phyloP scores from a whole-genome alignment of 2,888 invertebrate species.

The Blomia tropicalis region DNA sequence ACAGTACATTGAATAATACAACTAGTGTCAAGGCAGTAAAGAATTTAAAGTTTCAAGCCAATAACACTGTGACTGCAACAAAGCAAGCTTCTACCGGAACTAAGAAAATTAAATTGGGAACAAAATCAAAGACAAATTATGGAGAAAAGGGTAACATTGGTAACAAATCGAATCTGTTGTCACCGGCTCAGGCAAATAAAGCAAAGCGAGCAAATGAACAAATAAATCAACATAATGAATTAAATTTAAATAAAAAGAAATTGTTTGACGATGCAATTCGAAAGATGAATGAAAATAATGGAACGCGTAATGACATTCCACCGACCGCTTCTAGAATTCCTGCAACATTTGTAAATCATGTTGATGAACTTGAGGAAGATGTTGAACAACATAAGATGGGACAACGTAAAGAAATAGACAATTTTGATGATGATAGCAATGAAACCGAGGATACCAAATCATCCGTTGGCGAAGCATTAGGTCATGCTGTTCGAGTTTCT shows the following conservation, averaged over 20 bases:
- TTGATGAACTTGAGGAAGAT: background rate
- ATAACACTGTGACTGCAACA: background rate
- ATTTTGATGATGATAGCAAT: background rate
- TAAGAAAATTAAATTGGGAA: conserved; percentile 2
- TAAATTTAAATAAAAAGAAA: background rate
- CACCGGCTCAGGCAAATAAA: background rate
- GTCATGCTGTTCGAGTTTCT: background rate
- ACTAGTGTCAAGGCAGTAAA: background rate
- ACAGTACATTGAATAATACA: background rate
- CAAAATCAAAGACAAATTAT: background rate
- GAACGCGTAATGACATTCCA: conserved; percentile 2
- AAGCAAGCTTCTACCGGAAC: background rate
- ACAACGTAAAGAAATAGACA: conserved; percentile 1
- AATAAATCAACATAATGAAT: background rate
- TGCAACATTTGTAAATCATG: background rate
- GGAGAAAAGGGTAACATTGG: no score
- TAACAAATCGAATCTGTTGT: background rate
- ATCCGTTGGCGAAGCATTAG: background rate
- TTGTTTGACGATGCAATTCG: background rate
- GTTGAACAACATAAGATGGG: background rate
- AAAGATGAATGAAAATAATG: background rate
- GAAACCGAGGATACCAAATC: background rate
- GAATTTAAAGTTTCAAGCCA: background rate
- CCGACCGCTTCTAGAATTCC: conserved; percentile 13
- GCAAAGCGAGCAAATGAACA: background rate